Percentiles rank a stretch among this genome's conserved stretches.
Evolutionary conservation across 2,113 vertebrate species (phyloP).

Genomic region (Rissa tridactyla): DNA sequence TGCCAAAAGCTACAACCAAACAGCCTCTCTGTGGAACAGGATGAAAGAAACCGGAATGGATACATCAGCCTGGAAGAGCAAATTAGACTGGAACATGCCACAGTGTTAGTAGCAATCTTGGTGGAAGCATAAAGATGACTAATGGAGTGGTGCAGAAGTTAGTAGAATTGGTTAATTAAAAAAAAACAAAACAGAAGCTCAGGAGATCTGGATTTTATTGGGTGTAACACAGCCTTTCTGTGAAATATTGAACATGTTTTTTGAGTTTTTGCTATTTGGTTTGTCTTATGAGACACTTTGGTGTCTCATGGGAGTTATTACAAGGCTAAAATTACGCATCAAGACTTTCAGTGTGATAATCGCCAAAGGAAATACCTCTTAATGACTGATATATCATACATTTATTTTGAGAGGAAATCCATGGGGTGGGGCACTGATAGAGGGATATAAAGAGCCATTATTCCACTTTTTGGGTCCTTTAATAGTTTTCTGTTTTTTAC

Average conservation of each 20-base stretch:
- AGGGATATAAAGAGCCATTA: neutral
- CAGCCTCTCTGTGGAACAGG: neutral
- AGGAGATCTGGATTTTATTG: neutral
- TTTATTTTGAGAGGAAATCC: neutral
- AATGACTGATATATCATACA: neutral
- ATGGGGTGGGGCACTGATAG: fast-evolving
- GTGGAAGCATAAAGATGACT: neutral
- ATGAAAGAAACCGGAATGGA: neutral
- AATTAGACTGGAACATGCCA: neutral
- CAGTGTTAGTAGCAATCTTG: neutral
- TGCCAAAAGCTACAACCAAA: neutral
- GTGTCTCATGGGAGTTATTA: neutral
- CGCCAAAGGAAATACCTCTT: neutral
- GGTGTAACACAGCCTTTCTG: neutral
- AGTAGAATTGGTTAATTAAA: neutral
- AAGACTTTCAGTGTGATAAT: neutral
- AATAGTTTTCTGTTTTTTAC: neutral
- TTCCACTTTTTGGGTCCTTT: neutral
- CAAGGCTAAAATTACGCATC: neutral
- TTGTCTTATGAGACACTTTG: neutral
- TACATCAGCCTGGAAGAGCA: neutral
- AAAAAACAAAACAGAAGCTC: neutral
- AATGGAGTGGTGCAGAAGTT: neutral
- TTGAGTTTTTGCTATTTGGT: neutral
- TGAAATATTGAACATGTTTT: neutral